phyloP scores from a whole-genome alignment of 2,888 invertebrate genomes.

The Polydrusus tereticollis region DNA sequence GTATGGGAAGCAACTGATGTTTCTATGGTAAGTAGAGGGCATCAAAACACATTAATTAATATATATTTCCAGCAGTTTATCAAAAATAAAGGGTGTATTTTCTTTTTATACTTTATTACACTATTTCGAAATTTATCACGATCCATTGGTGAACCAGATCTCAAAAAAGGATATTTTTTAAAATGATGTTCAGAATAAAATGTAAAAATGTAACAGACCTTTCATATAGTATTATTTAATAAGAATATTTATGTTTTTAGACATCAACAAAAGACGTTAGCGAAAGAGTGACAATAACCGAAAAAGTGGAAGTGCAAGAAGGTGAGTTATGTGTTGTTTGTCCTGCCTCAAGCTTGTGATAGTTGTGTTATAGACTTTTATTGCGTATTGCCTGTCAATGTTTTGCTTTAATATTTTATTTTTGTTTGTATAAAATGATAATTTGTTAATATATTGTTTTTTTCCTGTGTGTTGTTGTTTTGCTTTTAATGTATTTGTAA shows the following conservation, averaged over 20 bases:
- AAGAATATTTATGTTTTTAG: conserved; percentile 60
- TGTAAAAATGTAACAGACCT: background rate
- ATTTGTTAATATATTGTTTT: conserved; percentile 21
- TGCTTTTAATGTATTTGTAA: background rate
- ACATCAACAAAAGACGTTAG: conserved; percentile 62
- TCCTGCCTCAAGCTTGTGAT: conserved; percentile 28
- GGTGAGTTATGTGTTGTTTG: conserved; percentile 58
- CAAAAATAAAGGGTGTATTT: too few species aligned
- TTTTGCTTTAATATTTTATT: conserved; percentile 43
- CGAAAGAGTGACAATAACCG: conserved; percentile 67
- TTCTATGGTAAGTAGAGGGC: conserved; percentile 74
- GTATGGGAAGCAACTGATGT: conserved; percentile 85
- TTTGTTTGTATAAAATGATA: conserved; percentile 20
- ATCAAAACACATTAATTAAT: too few species aligned
- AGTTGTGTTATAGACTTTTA: conserved; percentile 49
- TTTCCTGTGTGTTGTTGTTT: background rate
- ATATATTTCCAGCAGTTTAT: too few species aligned
- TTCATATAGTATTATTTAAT: background rate
- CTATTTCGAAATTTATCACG: too few species aligned
- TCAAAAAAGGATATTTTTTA: too few species aligned
- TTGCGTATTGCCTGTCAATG: conserved; percentile 53
- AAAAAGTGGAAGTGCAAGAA: conserved; percentile 69
- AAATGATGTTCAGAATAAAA: background rate
- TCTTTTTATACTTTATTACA: too few species aligned
- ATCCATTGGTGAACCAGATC: too few species aligned